These are phyloP conservation scores for Dryomyza anilis DNA, from an alignment of 2,888 invertebrate genomes.

Conservation along the genomic window DNA sequence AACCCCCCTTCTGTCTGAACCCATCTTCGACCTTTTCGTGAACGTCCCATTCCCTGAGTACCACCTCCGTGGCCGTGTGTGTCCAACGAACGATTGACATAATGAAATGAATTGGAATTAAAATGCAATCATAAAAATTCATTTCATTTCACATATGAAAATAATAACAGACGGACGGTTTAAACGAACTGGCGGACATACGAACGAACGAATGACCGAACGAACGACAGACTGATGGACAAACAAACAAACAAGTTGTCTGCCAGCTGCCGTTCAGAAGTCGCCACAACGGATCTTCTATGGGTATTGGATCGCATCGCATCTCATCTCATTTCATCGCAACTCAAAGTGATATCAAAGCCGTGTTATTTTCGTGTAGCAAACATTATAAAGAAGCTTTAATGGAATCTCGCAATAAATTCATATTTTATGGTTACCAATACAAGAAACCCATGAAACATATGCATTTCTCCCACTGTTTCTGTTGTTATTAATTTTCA, in stretches of 20 bases:
- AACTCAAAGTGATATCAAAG: background rate
- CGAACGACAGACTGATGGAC: background rate
- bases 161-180: slow-evolving; percentile 18
- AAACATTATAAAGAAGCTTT: slow-evolving; percentile 52
- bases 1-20: too few relatives aligned
- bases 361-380: slow-evolving; percentile 22
- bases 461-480: background rate
- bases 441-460: background rate
- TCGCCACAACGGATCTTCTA: background rate
- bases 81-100: background rate
- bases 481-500: slow-evolving; percentile 10
- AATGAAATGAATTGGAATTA: slow-evolving; percentile 16
- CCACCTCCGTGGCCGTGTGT: background rate
- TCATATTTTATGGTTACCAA: slow-evolving; percentile 53
- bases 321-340: slow-evolving; percentile 6
- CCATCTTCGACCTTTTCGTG: background rate
- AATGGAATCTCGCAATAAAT: slow-evolving; percentile 60
- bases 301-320: background rate
- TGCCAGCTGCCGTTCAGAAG: slow-evolving; percentile 5
- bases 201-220: background rate
- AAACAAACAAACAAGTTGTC: background rate
- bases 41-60: background rate
- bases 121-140: slow-evolving; percentile 45
- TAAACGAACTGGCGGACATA: slow-evolving; percentile 1
- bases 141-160: slow-evolving; percentile 52